Evolutionary conservation across 1,140 invertebrate species (phyloP).

Genomic region (Caenorhabditis remanei): DNA sequence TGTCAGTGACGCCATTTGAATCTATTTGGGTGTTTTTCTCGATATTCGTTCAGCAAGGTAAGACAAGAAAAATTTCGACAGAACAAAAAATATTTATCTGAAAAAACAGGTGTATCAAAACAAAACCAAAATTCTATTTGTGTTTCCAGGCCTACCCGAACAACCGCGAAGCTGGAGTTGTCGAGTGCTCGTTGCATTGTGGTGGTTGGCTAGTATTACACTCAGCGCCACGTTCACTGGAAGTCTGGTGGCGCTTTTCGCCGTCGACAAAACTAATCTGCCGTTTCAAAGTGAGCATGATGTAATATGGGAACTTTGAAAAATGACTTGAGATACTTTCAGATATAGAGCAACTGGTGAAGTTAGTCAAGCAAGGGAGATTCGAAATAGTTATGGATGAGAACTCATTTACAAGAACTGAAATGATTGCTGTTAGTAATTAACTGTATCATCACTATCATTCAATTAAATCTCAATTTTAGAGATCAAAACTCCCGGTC

Average conservation of each 20-base stretch:
- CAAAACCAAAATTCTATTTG: neutral
- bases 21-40: constrained; percentile 68
- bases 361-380: constrained; percentile 63
- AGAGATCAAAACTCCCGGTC: constrained; percentile 63
- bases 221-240: constrained; percentile 69
- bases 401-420: constrained; percentile 65
- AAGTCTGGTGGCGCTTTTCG: constrained; percentile 68
- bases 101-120: neutral
- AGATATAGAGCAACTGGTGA: constrained; percentile 65
- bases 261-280: constrained; percentile 65
- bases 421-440: constrained; percentile 67
- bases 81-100: constrained; percentile 3
- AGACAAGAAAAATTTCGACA: neutral
- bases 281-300: constrained; percentile 63
- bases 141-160: constrained; percentile 61
- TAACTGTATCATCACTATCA: neutral
- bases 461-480: neutral
- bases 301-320: neutral
- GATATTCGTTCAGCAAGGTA: constrained; percentile 69
- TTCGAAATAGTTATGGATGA: constrained; percentile 66
- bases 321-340: neutral
- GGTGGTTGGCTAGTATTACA: constrained; percentile 68
- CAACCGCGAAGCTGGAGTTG: constrained; percentile 67
- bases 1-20: constrained; percentile 46
- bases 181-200: constrained; percentile 64